Percentiles rank a stretch among this genome's conserved stretches.
Conservation (phyloP, 2,797 vertebrate genomes). For the Tauraco hartlaubi region DNA sequence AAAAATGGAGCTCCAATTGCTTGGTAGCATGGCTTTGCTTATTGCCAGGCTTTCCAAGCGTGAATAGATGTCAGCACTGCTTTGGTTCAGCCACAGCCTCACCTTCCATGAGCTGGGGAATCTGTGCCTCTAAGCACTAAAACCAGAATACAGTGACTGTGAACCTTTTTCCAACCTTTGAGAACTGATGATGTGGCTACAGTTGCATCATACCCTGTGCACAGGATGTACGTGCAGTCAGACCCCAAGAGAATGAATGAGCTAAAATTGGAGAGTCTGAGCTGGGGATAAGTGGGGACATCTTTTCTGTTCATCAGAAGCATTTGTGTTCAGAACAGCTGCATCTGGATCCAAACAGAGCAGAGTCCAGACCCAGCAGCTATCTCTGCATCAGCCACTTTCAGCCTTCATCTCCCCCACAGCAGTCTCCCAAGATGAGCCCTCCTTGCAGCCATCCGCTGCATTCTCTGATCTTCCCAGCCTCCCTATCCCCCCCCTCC, state of each 20-base stretch:
- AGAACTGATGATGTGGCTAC: constrained; percentile 59
- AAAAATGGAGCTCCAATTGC: background rate
- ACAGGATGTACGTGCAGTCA: constrained; percentile 7
- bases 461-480: background rate
- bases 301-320: constrained; percentile 28
- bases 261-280: constrained; percentile 51
- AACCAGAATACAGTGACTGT: background rate
- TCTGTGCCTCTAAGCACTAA: background rate
- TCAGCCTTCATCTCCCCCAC: background rate
- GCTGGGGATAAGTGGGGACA: background rate
- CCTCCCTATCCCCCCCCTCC: background rate
- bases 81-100: background rate
- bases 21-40: background rate
- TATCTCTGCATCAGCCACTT: background rate
- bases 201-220: constrained; percentile 59
- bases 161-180: background rate
- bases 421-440: background rate
- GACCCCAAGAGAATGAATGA: constrained; percentile 20
- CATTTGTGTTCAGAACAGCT: background rate
- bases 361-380: background rate
- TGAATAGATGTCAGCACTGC: background rate
- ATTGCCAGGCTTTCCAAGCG: background rate
- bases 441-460: background rate
- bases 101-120: background rate
- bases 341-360: constrained; percentile 25